Evolutionary conservation across 2,888 invertebrate genomes (phyloP).

Genomic region (Flexamia atlantica): DNA sequence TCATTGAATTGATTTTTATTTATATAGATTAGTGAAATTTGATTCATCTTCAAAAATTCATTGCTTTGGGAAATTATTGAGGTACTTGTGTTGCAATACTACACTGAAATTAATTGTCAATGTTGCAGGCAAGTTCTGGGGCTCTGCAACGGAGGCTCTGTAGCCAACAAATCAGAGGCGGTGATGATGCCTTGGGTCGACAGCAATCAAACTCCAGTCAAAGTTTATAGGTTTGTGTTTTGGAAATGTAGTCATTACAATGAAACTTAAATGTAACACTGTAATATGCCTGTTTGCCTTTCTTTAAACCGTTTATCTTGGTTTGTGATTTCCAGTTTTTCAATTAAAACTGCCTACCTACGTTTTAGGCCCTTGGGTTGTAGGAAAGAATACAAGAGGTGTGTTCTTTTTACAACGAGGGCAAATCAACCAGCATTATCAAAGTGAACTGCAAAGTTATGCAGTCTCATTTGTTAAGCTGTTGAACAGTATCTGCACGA

Average conservation of each 20-base stretch:
- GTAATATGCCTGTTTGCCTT: background rate
- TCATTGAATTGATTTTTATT: too few relatives aligned
- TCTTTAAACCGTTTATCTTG: background rate
- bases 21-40: too few relatives aligned
- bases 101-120: too few relatives aligned
- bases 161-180: constrained; percentile 70
- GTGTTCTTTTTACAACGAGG: constrained; percentile 20
- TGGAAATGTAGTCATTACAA: background rate
- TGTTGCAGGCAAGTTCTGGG: constrained; percentile 68
- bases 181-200: constrained; percentile 82
- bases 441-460: constrained; percentile 32
- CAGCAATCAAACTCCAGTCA: constrained; percentile 76
- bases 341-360: background rate
- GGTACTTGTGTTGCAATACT: too few relatives aligned
- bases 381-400: background rate
- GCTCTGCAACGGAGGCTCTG: constrained; percentile 66
- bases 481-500: too few relatives aligned
- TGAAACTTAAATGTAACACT: background rate
- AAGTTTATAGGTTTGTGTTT: constrained; percentile 77
- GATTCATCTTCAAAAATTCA: background rate
- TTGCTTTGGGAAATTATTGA: background rate
- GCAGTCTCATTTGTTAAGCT: constrained; percentile 46
- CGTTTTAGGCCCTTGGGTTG: background rate
- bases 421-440: constrained; percentile 50
- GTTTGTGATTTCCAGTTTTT: background rate